A percentile compares a stretch with the other conserved stretches of the same genome.
Evolutionary conservation across 2,888 invertebrate genomes (phyloP).

Genomic region (Metalampra italica): DNA sequence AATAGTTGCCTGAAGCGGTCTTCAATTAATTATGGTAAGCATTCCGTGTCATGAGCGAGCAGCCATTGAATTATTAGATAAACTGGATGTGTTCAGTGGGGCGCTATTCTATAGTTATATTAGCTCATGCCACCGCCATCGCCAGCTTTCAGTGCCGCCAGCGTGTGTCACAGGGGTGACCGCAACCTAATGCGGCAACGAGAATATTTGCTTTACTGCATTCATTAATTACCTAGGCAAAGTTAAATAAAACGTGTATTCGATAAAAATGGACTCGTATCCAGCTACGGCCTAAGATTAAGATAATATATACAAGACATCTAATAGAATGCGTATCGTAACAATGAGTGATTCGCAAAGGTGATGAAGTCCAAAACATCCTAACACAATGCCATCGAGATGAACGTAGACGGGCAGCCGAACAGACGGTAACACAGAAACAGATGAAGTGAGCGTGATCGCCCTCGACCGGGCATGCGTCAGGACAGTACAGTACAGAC

Average conservation of each 20-base stretch:
- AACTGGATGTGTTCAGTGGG: conserved; percentile 47
- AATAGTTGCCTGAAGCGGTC: conserved; percentile 72
- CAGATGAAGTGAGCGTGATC: conserved; percentile 78
- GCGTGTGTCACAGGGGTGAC: conserved; percentile 43
- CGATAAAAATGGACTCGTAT: conserved; percentile 35
- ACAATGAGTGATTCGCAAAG: conserved; percentile 72
- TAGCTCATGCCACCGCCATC: conserved; percentile 50
- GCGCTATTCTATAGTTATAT: conserved; percentile 35
- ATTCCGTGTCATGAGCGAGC: conserved; percentile 72
- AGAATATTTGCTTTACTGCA: conserved; percentile 23
- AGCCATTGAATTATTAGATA: conserved; percentile 60
- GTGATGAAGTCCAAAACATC: conserved; percentile 67
- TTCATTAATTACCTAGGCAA: conserved; percentile 42
- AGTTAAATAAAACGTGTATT: conserved; percentile 41
- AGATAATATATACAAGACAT: conserved; percentile 67
- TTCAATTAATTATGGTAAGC: conserved; percentile 67
- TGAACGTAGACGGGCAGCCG: conserved; percentile 71
- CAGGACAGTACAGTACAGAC: conserved; percentile 76
- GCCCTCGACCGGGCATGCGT: conserved; percentile 76
- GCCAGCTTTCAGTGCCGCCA: conserved; percentile 36
- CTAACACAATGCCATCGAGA: conserved; percentile 70
- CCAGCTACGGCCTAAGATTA: conserved; percentile 61
- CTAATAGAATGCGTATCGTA: conserved; percentile 74
- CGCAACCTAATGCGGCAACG: conserved; percentile 41
- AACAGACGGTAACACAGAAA: conserved; percentile 72